phyloP scores from a whole-genome alignment of 1,140 invertebrate genomes.

The Danaus melanippus region DNA sequence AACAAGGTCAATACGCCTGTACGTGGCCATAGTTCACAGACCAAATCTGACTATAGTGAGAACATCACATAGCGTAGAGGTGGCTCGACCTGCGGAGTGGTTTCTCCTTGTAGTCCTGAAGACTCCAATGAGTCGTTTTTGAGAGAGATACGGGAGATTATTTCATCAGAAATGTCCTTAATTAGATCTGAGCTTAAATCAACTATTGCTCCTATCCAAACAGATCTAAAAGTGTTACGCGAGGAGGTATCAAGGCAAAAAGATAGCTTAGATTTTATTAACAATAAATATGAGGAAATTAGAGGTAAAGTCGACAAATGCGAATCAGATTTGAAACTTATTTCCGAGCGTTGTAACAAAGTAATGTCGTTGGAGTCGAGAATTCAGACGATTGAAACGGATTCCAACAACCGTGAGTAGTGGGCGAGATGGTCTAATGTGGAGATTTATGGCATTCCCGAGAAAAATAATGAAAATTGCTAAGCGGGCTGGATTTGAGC shows the following conservation, averaged over 20 bases:
- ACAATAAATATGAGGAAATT: conserved; percentile 11
- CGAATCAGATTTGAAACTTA: conserved; percentile 8
- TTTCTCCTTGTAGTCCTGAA: conserved; percentile 6
- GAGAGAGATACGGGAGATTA: conserved; percentile 3
- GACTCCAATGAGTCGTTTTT: conserved; percentile 8
- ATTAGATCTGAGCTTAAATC: conserved; percentile 9
- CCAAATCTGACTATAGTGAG: conserved; percentile 5
- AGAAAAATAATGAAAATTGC: conserved; percentile 6
- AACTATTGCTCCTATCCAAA: conserved; percentile 8
- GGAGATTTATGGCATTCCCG: conserved; percentile 3
- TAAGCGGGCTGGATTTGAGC: background rate
- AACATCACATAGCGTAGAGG: conserved; percentile 6
- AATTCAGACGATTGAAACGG: conserved; percentile 7
- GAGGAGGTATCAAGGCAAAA: conserved; percentile 2
- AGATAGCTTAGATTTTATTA: conserved; percentile 8
- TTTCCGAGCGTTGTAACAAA: conserved; percentile 8
- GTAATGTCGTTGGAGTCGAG: conserved; percentile 6
- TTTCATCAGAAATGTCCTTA: conserved; percentile 9
- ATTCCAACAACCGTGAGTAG: conserved; percentile 3
- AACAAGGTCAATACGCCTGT: conserved; percentile 11
- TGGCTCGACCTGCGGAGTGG: background rate
- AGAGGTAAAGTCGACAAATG: conserved; percentile 3
- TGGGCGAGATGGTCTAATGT: conserved; percentile 1
- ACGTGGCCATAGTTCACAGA: conserved; percentile 4
- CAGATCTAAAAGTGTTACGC: conserved; percentile 6